Base-by-base conservation (phyloP, 1,140 invertebrate species). In the Cydia amplana region DNA sequence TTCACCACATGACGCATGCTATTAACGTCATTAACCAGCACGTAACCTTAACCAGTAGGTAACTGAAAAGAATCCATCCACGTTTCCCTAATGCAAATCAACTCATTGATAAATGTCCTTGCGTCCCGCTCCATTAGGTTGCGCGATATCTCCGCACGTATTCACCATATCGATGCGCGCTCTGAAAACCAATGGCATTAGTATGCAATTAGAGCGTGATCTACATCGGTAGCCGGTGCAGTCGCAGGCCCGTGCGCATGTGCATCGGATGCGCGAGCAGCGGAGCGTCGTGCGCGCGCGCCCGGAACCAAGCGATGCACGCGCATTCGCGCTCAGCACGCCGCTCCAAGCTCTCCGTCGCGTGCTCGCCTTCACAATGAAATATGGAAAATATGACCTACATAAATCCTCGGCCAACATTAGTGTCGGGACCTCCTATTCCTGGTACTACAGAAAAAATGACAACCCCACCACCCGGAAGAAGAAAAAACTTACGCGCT, bases 351-450 rank as follows among this genome's bases (percentile, higher is more conserved):
- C 85, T 83, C 81, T 87, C 78, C 74, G 78, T 83, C 85, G 88
- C 84, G 87, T 87, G 80, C 77, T 83, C 81, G 79, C 84, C 74
- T 80, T 82, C 72, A 90, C 79, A 77, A 94, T 94, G 94, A 94
- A 94, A 85, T 91, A 94, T 90, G 94, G 94, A 81, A 94, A 94
- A 89, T 94, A 94, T 85, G 91, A 94, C 90, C 88, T 94, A 63
- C 84, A 93, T 77, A 94, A 94, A 86, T 93, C 91, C 74, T 93
- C 93, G 55, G 84, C 87, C 70, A 93, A 94, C 72, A 85, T 92
- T 77, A 92, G 88, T 78, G 82, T 93, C 73, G 91, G 88, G 32
- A 93, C 92, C 18, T 93, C 92, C 14, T 92, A 93, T 67, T 93
- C 92, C 25, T 93, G 92, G 93, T 91, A 93, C 76, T 93, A 93